Evolutionary conservation across 35 echinoderm and acorn worm species (phyloP), one percentile per base, ranked within the genome.

Genomic region (Lytechinus variegatus): DNA sequence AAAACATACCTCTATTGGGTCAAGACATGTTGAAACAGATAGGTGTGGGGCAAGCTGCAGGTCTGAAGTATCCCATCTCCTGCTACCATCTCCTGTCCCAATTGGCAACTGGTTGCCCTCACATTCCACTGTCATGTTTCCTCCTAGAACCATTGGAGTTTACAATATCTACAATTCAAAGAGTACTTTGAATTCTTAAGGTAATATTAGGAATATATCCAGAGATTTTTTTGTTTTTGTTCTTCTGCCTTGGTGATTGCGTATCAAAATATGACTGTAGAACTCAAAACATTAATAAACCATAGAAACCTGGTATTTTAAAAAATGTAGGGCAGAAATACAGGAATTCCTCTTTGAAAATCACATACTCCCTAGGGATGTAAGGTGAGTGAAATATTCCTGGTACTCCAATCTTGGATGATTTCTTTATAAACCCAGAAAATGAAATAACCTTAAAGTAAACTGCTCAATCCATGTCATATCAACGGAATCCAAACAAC

Each of bases 71-170:
- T 33, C 52, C 88, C 88, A 90, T 21, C 88, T 44, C 14, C 27
- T 52, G 14, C 52, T 12, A 16, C 88, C 52, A 44, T 27, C 3
- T 12, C 8, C 88, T 12, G 29, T 21, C 29, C 52, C 88, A 44
- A 10, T 90, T 10, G 28, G 88, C 88, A 52, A 52, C 88, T 90
- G 29, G 28, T 90, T 54, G 28, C 88, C 88, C 88, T 90, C 29
- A 52, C 88, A 13, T 3, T 5, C 88, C 4, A 90, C 52, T 21
- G 27, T 54, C 88, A 90, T 54, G 27, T 33, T 90, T 28, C 88
- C 21, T 10, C 88, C 88, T 8, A 90, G 29, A 90, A 90, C 88
- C 88, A 90, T 90, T 79, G 66, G n/a, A 79, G 14, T 24, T n/a
- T 24, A 24, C 66, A 7, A 7, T 5, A 5, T 24, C 12, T 19